Base-by-base conservation (phyloP, 2,113 vertebrate species). In the Embiotoca jacksoni region DNA sequence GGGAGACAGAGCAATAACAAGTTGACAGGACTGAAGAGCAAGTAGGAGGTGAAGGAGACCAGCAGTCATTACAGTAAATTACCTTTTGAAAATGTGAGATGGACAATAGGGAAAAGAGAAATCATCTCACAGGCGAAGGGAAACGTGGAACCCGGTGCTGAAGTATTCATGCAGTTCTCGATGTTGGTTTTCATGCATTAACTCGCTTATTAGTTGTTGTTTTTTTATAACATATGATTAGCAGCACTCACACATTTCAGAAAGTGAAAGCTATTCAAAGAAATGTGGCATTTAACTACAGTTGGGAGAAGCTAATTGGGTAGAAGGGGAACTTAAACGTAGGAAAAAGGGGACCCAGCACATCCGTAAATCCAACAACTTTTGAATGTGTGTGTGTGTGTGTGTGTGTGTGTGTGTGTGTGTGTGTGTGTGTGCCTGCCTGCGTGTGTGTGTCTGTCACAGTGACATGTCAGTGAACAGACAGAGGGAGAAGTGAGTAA, bases 61-160 rank as follows among this genome's bases (percentile, higher is more conserved):
- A 33, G n/a, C 31, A 72, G 16, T 3, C 32, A 16, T 31, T 16
- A 35, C 3, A 16, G 23, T n/a, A 31, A 37, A 82, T 35, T 4
- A 56, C 44, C 55, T 39, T 81, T 49, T 67, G 37, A 72, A 70
- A 67, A 66, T 56, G 23, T 56, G 41, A 56, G 49, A 70, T 56
- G 46, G 33, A 73, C 10, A 39, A 59, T 23, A 23, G 23, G 23
- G 67, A 53, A 23, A 9, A 54, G 11, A 50, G 30, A 41, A 2
- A 78, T 50, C 55, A 14, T 30, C 37, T 23, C 23, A 56, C 47
- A 46, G 36, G 30, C 55, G 33, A 14, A 30, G 54, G 14, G 31
- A 39, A 59, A 67, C 55, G 3, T 77, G 7, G 60, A 23, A 75
- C 75, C 59, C 23, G 30, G 15, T 47, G 35, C 57, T 30, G 15